These are phyloP conservation scores for Diadegma fenestrale DNA, from an alignment of 2,888 invertebrate genomes.

Conservation along the genomic window DNA sequence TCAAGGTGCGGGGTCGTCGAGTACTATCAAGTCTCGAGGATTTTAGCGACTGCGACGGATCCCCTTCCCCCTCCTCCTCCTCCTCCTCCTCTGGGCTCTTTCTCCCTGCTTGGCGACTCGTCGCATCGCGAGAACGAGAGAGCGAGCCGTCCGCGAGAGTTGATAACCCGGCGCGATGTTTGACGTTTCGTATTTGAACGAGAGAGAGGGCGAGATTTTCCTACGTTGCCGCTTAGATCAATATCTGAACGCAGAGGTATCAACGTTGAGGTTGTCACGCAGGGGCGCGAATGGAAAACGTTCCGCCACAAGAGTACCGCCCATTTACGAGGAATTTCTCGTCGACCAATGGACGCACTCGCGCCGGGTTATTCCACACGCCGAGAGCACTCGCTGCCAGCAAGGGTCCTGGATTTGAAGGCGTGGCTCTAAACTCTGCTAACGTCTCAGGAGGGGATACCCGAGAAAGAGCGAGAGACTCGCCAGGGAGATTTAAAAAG, in stretches of 20 bases:
- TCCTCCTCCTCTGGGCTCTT: not conserved
- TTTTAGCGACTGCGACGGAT: constrained; percentile 26
- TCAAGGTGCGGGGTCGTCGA: constrained; percentile 33
- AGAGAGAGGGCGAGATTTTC: constrained; percentile 54
- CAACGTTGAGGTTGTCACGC: constrained; percentile 69
- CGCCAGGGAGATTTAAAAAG: not conserved
- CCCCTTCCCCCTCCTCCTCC: not conserved
- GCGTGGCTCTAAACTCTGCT: constrained; percentile 57
- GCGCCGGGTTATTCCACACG: constrained; percentile 44
- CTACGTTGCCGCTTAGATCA: constrained; percentile 78
- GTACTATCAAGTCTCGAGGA: constrained; percentile 25
- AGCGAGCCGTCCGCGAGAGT: constrained; percentile 32
- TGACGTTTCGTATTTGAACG: constrained; percentile 28
- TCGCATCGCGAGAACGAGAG: not conserved
- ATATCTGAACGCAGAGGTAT: constrained; percentile 80
- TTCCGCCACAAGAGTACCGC: constrained; percentile 57
- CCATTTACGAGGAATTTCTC: constrained; percentile 42
- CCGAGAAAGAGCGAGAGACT: constrained; percentile 13
- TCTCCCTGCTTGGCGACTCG: not conserved
- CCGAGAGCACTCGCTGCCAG: constrained; percentile 40
- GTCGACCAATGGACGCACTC: constrained; percentile 58
- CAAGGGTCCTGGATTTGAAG: constrained; percentile 66
- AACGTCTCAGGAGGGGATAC: constrained; percentile 23
- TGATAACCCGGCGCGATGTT: constrained; percentile 35
- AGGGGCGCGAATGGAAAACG: constrained; percentile 66